Evolutionary conservation across 2,888 invertebrate species (phyloP).

Genomic region (Hydroisotoma schaefferi): DNA sequence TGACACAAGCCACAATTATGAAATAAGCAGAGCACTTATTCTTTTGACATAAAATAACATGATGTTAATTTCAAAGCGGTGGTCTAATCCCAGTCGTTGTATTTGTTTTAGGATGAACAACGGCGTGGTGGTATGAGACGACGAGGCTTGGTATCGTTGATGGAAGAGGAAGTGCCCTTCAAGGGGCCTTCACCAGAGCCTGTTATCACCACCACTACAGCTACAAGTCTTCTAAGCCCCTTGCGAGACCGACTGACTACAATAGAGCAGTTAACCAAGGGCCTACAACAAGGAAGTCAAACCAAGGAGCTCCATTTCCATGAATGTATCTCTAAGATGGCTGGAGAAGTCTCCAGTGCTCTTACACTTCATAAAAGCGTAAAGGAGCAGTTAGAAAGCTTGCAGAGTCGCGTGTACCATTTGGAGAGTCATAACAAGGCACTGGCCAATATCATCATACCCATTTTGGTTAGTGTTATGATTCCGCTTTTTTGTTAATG

Average conservation of each 20-base stretch:
- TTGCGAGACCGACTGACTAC: slow-evolving; percentile 40
- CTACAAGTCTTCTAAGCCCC: slow-evolving; percentile 35
- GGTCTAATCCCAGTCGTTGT: too few species aligned
- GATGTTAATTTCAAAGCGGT: too few species aligned
- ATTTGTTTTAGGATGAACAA: too few species aligned
- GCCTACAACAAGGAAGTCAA: slow-evolving; percentile 38
- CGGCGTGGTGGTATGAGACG: too few species aligned
- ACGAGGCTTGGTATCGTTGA: neutral
- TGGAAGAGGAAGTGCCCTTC: slow-evolving; percentile 1
- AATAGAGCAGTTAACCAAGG: slow-evolving; percentile 42
- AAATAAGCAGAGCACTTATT: too few species aligned
- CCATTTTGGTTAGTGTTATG: slow-evolving; percentile 45
- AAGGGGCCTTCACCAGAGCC: neutral
- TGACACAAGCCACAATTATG: too few species aligned
- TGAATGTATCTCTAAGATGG: slow-evolving; percentile 42
- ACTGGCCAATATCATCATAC: slow-evolving; percentile 48
- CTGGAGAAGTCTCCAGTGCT: slow-evolving; percentile 43
- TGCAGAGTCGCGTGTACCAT: slow-evolving; percentile 41
- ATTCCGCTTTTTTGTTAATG: too few species aligned
- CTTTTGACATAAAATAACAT: too few species aligned
- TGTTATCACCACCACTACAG: neutral
- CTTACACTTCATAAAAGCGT: slow-evolving; percentile 42
- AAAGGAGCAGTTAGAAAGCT: slow-evolving; percentile 44
- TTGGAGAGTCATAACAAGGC: slow-evolving; percentile 47
- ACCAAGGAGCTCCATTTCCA: slow-evolving; percentile 39